Evolutionary conservation across 1,140 invertebrate species (phyloP).

Genomic region (Drusus annulatus): DNA sequence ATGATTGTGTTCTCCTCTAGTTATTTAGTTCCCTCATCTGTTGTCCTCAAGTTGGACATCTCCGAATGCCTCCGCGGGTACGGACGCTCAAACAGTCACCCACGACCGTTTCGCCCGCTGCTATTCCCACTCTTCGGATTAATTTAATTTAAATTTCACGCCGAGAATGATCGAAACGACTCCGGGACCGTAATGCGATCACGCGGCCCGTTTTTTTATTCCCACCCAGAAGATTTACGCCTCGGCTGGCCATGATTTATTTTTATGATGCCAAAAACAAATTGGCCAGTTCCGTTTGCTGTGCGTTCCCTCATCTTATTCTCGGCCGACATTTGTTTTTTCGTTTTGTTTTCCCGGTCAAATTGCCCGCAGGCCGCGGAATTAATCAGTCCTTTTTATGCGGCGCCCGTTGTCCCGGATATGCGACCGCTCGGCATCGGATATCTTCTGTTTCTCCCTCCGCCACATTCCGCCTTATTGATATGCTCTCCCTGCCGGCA

Average conservation of each 20-base stretch:
- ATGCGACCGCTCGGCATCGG: not conserved
- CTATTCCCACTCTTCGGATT: not conserved
- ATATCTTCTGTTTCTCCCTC: constrained; percentile 12
- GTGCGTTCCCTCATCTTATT: constrained; percentile 39
- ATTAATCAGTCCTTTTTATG: constrained; percentile 38
- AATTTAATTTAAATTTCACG: constrained; percentile 35
- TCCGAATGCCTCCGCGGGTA: too few species aligned
- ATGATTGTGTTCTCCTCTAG: too few species aligned
- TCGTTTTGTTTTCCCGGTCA: constrained; percentile 35
- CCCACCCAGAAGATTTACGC: constrained; percentile 54
- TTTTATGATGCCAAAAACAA: constrained; percentile 58
- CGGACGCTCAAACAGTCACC: too few species aligned
- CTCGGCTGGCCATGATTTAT: constrained; percentile 53
- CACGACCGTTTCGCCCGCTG: too few species aligned
- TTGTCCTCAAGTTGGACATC: too few species aligned
- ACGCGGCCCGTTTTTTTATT: constrained; percentile 30
- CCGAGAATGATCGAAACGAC: constrained; percentile 31
- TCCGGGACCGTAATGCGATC: constrained; percentile 29
- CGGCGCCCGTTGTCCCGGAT: constrained; percentile 33
- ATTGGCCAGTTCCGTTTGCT: constrained; percentile 56
- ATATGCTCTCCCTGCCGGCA: constrained; percentile 26
- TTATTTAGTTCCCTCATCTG: too few species aligned
- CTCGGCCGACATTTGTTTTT: constrained; percentile 24
- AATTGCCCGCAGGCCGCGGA: constrained; percentile 32
- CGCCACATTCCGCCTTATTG: constrained; percentile 6